phyloP scores from a whole-genome alignment of 2,888 invertebrate genomes.

The Spodoptera littoralis region DNA sequence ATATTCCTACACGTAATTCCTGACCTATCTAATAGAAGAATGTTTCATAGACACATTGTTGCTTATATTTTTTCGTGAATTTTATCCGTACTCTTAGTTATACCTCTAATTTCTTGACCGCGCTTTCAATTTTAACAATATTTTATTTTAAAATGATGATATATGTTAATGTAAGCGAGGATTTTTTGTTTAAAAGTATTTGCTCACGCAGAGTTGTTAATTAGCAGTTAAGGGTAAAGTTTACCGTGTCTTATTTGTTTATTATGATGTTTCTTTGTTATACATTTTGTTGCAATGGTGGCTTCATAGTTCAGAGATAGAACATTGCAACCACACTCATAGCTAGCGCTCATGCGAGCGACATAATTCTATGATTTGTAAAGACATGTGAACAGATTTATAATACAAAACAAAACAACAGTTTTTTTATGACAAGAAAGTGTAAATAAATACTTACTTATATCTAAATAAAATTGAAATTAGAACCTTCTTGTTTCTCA shows the following conservation, averaged over 20 bases:
- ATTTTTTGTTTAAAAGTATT: conserved; percentile 54
- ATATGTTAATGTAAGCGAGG: conserved; percentile 39
- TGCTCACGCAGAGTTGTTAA: conserved; percentile 71
- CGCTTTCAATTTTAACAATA: neutral
- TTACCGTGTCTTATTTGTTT: conserved; percentile 63
- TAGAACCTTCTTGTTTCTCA: conserved; percentile 1
- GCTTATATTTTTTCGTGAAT: too few species aligned
- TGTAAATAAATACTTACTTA: conserved; percentile 22
- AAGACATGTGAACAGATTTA: neutral
- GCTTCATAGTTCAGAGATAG: conserved; percentile 19
- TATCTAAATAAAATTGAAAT: too few species aligned
- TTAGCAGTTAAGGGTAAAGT: conserved; percentile 76
- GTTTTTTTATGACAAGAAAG: neutral
- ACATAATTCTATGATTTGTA: neutral
- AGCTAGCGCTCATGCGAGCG: conserved; percentile 1
- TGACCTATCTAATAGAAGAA: too few species aligned
- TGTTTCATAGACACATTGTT: too few species aligned
- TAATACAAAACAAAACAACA: neutral
- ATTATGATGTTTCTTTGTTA: conserved; percentile 47
- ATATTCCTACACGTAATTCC: too few species aligned
- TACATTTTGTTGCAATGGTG: conserved; percentile 45
- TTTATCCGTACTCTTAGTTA: too few species aligned
- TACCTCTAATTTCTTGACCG: too few species aligned
- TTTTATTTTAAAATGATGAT: conserved; percentile 14
- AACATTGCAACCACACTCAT: conserved; percentile 54